These are phyloP conservation scores for Melinaea menophilus DNA, from an alignment of 2,888 invertebrate genomes.

Conservation along the genomic window DNA sequence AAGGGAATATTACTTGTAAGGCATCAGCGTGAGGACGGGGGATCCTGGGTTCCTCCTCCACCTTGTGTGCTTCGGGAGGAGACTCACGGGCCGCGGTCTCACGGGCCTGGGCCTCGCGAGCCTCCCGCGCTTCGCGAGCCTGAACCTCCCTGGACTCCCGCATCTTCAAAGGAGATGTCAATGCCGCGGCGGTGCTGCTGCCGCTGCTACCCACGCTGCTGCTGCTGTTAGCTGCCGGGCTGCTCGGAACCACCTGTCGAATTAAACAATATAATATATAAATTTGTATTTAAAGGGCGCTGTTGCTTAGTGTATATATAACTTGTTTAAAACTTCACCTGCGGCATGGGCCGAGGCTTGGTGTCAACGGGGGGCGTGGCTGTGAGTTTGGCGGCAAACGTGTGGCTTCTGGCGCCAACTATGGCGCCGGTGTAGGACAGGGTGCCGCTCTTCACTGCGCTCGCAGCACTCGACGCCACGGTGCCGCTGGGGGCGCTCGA, in stretches of 20 bases:
- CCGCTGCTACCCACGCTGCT: slow-evolving; percentile 31
- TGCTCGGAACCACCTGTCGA: slow-evolving; percentile 29
- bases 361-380: slow-evolving; percentile 37
- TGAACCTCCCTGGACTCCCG: slow-evolving; percentile 51
- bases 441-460: slow-evolving; percentile 34
- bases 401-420: slow-evolving; percentile 80
- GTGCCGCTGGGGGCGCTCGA: slow-evolving; percentile 31
- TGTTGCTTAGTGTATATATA: no score
- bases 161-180: slow-evolving; percentile 55
- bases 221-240: slow-evolving; percentile 20
- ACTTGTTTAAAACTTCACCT: slow-evolving; percentile 20
- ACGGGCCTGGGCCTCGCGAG: slow-evolving; percentile 50
- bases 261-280: background rate
- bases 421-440: slow-evolving; percentile 73
- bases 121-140: slow-evolving; percentile 50
- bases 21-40: slow-evolving; percentile 48
- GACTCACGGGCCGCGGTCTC: slow-evolving; percentile 55
- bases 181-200: slow-evolving; percentile 19
- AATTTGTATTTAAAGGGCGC: no score
- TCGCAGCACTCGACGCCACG: slow-evolving; percentile 9
- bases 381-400: slow-evolving; percentile 86
- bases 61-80: slow-evolving; percentile 49
- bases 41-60: slow-evolving; percentile 40
- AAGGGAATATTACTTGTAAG: slow-evolving; percentile 42
- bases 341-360: slow-evolving; percentile 42